A percentile compares a stretch with the other conserved stretches of the same genome.
Conservation (phyloP, 2,797 vertebrate species). For the Protonibea diacanthus region DNA sequence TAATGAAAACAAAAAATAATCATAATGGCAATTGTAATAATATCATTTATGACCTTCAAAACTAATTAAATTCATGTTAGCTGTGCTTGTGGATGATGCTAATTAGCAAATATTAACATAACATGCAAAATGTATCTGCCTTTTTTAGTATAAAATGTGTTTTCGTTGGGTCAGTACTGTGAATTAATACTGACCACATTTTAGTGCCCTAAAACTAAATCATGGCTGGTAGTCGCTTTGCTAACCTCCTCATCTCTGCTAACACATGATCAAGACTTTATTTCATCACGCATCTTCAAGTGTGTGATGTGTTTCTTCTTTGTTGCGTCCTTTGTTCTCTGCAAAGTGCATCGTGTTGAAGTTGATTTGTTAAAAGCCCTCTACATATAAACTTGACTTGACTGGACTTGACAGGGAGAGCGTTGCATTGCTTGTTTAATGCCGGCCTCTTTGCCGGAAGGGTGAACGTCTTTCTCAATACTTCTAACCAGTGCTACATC, state of each 20-base stretch:
- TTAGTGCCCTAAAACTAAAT: too few species aligned
- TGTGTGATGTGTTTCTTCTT: not conserved
- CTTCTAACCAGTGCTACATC: conserved; percentile 11
- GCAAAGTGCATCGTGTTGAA: not conserved
- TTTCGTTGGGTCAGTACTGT: not conserved
- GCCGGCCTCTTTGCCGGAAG: conserved; percentile 16
- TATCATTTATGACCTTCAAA: not conserved
- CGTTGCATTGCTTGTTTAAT: conserved; percentile 18
- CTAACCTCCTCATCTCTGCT: not conserved
- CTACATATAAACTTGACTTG: conserved; percentile 37
- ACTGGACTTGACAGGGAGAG: conserved; percentile 40
- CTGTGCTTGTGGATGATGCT: not conserved
- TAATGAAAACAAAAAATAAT: too few species aligned
- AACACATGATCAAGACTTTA: not conserved
- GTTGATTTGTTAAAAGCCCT: conserved; percentile 13
- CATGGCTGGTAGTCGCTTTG: not conserved
- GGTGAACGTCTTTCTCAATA: conserved; percentile 18
- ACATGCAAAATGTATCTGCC: not conserved
- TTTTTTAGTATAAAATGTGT: not conserved
- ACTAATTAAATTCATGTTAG: not conserved
- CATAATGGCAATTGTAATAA: too few species aligned
- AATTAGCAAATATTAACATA: not conserved
- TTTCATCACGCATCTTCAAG: not conserved
- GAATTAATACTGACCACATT: not conserved
- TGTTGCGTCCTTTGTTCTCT: conserved; percentile 8